Evolutionary conservation across 1,140 invertebrate species (phyloP).

Genomic region (Temnothorax longispinosus): DNA sequence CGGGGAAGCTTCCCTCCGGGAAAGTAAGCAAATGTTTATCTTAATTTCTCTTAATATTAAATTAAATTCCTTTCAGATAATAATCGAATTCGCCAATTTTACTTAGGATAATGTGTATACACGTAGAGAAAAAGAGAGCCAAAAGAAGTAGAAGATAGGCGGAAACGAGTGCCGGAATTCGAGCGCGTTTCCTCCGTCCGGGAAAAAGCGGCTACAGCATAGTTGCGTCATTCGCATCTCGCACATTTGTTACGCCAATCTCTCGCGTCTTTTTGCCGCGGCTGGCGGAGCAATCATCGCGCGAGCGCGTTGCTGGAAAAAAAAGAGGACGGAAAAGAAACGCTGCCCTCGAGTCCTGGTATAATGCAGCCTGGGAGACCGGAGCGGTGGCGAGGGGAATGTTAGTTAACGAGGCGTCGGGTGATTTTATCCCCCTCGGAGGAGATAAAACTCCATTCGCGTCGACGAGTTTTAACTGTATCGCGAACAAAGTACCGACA

Average conservation of each 20-base stretch:
- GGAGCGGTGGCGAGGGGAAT: neutral
- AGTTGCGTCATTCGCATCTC: constrained; percentile 41
- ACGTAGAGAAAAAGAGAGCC: neutral
- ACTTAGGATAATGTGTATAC: neutral
- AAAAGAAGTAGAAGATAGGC: neutral
- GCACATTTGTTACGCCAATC: constrained; percentile 49
- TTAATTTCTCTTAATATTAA: neutral
- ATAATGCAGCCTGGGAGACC: neutral
- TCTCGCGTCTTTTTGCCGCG: constrained; percentile 40
- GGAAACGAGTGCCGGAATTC: constrained; percentile 4
- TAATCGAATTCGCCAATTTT: neutral
- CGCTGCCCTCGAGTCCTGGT: constrained; percentile 17
- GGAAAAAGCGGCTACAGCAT: constrained; percentile 11
- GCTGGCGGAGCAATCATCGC: constrained; percentile 24
- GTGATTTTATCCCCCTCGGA: constrained; percentile 40
- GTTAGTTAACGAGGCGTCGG: constrained; percentile 59
- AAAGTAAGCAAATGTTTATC: neutral
- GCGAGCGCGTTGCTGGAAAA: constrained; percentile 56
- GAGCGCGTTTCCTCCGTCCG: neutral
- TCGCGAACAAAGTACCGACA: constrained; percentile 6
- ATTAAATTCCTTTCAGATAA: neutral
- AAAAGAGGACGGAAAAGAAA: constrained; percentile 44
- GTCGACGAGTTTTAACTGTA: neutral
- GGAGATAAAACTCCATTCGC: constrained; percentile 15
- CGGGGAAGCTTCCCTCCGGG: neutral